Base-by-base conservation (phyloP, 1,140 invertebrate genomes). In the Brachionus rotundiformis region DNA sequence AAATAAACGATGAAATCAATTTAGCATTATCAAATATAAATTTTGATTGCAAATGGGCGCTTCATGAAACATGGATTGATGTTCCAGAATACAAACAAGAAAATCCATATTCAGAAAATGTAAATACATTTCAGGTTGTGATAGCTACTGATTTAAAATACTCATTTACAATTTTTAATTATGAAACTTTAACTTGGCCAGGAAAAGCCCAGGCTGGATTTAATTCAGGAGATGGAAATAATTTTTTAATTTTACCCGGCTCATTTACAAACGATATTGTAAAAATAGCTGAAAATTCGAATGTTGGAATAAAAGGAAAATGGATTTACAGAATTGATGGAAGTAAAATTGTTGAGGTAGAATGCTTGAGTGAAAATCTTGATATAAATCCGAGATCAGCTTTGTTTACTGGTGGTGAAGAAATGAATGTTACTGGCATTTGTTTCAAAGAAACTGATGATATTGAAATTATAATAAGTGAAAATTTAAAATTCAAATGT, bases 101-200 rank as follows among this genome's bases (percentile, higher is more conserved):
- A 19, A 36, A 71, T 29, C 8, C 3, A 39, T 10, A 16, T 39
- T 16, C 16, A 39, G 19, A 71, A 1, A 1, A 1, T 7, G 13
- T 7, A 16, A 71, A 39, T 4, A 39, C 16, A 39, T 19, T 71
- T 41, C 31, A 71, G 23, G 65, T 31, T n/a, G 31, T 71, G 7
- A 41, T 71, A n/a, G 16, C 65, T 16, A 71, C 65, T 6, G 39
- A 71, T 71, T 31, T 31, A 7, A n/a, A 39, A 16, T 71, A 71
- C 39, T 71, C 65, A 10, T 71, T 71, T 39, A 39, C 65, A 10
- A 71, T 71, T 39, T 71, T 71, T 71, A 71, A 36, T 39, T 71
- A 71, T 41, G 16, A 71, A 5, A 36, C 2, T 27, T 27, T 71
- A 2, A 16, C 2, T 2, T 71, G 65, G 65, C 16, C 31, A n/a